Conservation (phyloP, 64 coral and sea anemone species). For the Orbicella faveolata region DNA sequence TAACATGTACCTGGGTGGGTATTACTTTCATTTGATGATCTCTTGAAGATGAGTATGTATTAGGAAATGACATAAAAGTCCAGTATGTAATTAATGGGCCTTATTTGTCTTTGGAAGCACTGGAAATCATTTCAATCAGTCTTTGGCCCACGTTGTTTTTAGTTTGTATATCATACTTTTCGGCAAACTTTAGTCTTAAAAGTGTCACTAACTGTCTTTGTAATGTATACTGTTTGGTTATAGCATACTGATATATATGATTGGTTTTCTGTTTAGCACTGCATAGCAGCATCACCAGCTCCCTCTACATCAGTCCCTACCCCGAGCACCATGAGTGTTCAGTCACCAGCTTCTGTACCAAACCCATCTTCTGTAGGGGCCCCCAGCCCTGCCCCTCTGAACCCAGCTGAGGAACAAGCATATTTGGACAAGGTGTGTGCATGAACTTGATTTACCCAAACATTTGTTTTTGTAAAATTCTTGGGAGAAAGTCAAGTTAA, state of each 20-base stretch:
- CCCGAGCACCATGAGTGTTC: conserved; percentile 73
- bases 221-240: not conserved
- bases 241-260: not conserved
- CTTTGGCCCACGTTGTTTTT: no score
- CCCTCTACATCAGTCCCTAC: conserved; percentile 66
- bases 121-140: no score
- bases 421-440: conserved; percentile 86
- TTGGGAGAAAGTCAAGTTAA: not conserved
- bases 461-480: not conserved
- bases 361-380: conserved; percentile 80
- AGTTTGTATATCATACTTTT: no score
- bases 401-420: conserved; percentile 86
- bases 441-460: not conserved
- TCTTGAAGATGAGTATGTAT: no score
- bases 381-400: conserved; percentile 79
- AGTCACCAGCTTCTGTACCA: conserved; percentile 85
- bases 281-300: conserved; percentile 69
- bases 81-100: no score
- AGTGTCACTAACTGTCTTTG: not conserved
- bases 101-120: no score
- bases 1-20: no score
- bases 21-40: no score
- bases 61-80: no score
- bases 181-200: not conserved
- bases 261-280: conserved; percentile 8